Percentiles rank a stretch among this genome's conserved stretches.
phyloP scores from a whole-genome alignment of 2,797 vertebrate genomes.

The Cryptoblepharus egeriae region DNA sequence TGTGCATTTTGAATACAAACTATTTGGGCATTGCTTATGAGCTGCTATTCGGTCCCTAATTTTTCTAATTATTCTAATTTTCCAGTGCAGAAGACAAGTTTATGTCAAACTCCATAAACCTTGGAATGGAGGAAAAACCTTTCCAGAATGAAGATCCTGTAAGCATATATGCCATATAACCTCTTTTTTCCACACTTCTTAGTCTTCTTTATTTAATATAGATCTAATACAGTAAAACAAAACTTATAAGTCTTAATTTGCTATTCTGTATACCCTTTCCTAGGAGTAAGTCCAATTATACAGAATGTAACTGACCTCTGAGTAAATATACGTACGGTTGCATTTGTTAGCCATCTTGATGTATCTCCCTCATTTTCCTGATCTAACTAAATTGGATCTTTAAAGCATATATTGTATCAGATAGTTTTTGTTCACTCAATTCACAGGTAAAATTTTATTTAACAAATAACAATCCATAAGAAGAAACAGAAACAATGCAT shows the following conservation, averaged over 20 bases:
- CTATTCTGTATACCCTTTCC: no score
- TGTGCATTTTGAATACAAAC: not conserved
- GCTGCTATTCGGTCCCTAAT: not conserved
- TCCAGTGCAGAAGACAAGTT: not conserved
- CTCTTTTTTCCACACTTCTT: not conserved
- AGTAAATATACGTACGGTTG: not conserved
- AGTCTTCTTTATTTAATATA: not conserved
- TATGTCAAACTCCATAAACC: not conserved
- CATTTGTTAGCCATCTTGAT: not conserved
- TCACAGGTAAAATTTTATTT: not conserved
- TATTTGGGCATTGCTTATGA: not conserved
- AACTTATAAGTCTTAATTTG: not conserved
- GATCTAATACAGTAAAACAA: not conserved
- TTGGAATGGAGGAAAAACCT: not conserved
- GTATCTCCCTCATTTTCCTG: not conserved
- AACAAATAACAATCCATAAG: not conserved
- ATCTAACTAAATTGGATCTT: not conserved
- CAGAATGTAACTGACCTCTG: no score
- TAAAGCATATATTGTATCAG: not conserved
- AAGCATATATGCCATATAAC: not conserved
- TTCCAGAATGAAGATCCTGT: not conserved
- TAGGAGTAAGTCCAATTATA: no score
- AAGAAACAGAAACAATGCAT: not conserved
- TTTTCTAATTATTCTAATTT: not conserved
- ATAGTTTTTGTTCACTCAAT: not conserved